phyloP scores from a whole-genome alignment of 2,113 vertebrate species.

The Brachypteracias leptosomus region DNA sequence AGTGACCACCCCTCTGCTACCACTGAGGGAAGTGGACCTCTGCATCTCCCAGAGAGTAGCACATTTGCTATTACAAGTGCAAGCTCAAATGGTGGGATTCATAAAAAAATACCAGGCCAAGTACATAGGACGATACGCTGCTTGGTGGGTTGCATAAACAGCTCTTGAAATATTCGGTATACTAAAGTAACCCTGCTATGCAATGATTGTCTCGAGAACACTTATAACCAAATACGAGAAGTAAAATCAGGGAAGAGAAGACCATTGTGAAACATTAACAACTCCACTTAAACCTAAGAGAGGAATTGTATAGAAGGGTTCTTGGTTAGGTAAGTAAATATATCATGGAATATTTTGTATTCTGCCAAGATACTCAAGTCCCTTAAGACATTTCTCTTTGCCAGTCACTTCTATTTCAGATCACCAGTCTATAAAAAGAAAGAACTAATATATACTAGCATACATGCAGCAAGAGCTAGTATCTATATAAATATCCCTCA shows the following conservation, averaged over 20 bases:
- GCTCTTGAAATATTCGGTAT: not conserved
- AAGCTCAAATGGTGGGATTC: not conserved
- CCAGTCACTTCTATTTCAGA: constrained; percentile 56
- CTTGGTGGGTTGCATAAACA: not conserved
- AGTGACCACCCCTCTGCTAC: not conserved
- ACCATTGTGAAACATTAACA: not conserved
- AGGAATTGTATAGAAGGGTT: not conserved
- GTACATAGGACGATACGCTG: not conserved
- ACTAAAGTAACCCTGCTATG: not conserved
- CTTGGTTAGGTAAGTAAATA: not conserved
- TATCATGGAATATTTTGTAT: not conserved
- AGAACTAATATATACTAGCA: not conserved
- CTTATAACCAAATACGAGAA: not conserved
- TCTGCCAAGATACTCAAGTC: not conserved
- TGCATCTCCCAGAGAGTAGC: not conserved
- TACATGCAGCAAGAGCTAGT: not conserved
- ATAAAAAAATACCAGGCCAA: not conserved
- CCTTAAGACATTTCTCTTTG: constrained; percentile 12
- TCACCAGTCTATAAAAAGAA: constrained; percentile 43
- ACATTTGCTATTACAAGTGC: not conserved
- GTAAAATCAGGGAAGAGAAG: not conserved
- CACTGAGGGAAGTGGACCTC: not conserved
- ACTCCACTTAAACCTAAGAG: not conserved
- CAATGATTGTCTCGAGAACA: not conserved
- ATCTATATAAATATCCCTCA: constrained; percentile 33